Conservation (phyloP, 2,888 invertebrate genomes). For the Hirtodrosophila confusa region DNA sequence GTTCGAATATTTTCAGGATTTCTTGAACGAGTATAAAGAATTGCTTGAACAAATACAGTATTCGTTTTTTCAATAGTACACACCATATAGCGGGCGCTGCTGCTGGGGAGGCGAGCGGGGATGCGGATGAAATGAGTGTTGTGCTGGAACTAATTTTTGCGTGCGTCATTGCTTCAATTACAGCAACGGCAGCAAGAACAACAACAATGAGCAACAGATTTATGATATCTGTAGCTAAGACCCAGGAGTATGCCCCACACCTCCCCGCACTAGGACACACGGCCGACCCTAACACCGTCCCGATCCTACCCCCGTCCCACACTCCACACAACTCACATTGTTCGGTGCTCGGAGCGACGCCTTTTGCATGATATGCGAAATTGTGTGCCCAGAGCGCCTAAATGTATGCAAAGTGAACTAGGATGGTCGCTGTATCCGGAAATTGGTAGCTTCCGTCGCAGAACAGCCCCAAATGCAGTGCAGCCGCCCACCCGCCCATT, state of each 20-base stretch:
- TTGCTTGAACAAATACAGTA: no score
- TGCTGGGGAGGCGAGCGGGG: no score
- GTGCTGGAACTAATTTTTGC: constrained; percentile 38
- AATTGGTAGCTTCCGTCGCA: constrained; percentile 67
- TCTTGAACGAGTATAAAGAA: no score
- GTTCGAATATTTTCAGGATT: no score
- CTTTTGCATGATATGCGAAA: constrained; percentile 34
- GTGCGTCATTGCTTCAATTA: constrained; percentile 69
- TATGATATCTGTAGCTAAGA: constrained; percentile 33
- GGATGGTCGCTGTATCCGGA: constrained; percentile 54
- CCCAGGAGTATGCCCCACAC: constrained; percentile 4
- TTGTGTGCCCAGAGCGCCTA: constrained; percentile 32
- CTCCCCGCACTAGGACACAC: no score
- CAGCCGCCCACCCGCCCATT: neutral
- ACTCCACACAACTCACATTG: constrained; percentile 1
- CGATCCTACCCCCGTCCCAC: no score
- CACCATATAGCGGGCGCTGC: no score
- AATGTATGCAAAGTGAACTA: constrained; percentile 60
- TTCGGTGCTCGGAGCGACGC: constrained; percentile 20
- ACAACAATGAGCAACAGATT: constrained; percentile 54
- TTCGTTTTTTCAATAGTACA: no score
- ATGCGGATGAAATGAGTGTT: no score
- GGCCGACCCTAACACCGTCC: neutral
- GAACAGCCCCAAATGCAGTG: constrained; percentile 12
- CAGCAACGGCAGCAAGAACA: constrained; percentile 26